These are phyloP conservation scores for Nipponia nippon DNA, from an alignment of 2,113 vertebrate genomes.

Conservation along the genomic window DNA sequence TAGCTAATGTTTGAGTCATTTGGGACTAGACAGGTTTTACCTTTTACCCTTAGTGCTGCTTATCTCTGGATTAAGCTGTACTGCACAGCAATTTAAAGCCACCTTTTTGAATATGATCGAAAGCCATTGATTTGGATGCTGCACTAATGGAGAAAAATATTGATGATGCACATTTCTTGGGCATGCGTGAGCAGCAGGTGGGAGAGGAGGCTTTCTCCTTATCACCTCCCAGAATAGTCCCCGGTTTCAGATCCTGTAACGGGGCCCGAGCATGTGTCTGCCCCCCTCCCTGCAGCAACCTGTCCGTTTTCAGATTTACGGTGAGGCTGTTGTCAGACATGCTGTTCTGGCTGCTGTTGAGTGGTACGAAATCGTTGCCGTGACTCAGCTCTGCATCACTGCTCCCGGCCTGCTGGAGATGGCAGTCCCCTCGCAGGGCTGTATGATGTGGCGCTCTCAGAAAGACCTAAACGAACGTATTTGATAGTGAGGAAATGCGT, in stretches of 20 bases:
- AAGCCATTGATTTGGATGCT: not conserved
- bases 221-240: not conserved
- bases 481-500: fast-evolving
- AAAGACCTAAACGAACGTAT: fast-evolving
- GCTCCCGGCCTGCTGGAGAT: not conserved
- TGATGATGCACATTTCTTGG: not conserved
- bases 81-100: not conserved
- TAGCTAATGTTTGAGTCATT: not conserved
- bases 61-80: not conserved
- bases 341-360: not conserved
- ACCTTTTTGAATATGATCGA: fast-evolving
- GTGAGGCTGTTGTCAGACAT: fast-evolving
- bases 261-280: fast-evolving
- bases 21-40: not conserved
- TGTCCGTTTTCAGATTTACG: fast-evolving
- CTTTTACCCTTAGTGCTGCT: not conserved
- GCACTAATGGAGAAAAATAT: not conserved
- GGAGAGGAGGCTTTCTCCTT: not conserved
- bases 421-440: not conserved
- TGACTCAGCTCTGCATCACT: not conserved
- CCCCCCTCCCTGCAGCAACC: not conserved
- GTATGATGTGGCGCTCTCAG: fast-evolving
- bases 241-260: fast-evolving
- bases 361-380: not conserved
- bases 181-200: not conserved